Base-by-base conservation (phyloP, 2,113 vertebrate species). In the Lipotes vexillifer region DNA sequence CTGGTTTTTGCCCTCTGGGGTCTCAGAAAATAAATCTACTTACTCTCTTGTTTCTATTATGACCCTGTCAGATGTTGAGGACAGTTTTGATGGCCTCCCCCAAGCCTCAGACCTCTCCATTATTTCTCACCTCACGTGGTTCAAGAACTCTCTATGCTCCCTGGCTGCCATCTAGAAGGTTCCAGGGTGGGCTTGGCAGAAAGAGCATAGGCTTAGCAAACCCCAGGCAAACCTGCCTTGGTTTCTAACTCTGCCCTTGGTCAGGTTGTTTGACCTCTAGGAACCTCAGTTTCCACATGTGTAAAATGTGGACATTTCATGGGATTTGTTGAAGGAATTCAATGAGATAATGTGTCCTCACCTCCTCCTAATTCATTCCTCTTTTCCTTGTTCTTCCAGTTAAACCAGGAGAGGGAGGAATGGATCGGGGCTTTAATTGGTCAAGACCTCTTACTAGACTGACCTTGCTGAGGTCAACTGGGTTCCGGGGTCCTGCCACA, bases 381-480 rank as follows among this genome's bases (percentile, higher is more conserved):
- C 41, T 25, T 49, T 90, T 66, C 52, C 21, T 72, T 44, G 12
- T 78, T 77, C 38, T 78, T 77, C n/a, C 10, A 1, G 33, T 55
- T 18, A 41, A 84, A 36, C 38, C 17, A n/a, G 66, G 36, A 52
- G 33, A 38, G 21, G 46, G 63, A 65, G 23, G 33, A 57, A 59
- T 25, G 44, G 8, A 9, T 3, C 0, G 5, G 4, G 2, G 10
- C n/a, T 74, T 21, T 18, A 7, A 33, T 2, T 44, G 46, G 66
- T 36, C n/a, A 44, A 29, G 23, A 7, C 38, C 31, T 36, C 38
- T 44, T 15, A 9, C 36, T 55, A 7, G 4, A 1, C 23, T 25
- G 89, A 88, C 33, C 55, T 66, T 1, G 0, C 29, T 15, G 69
- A 69, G 52, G 2, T 55, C 15, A 59, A 7, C 13, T 29, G 55